Evolutionary conservation across 1,140 invertebrate genomes (phyloP), one percentile per base, ranked within the genome.

Genomic region (Drosophila gunungcola): DNA sequence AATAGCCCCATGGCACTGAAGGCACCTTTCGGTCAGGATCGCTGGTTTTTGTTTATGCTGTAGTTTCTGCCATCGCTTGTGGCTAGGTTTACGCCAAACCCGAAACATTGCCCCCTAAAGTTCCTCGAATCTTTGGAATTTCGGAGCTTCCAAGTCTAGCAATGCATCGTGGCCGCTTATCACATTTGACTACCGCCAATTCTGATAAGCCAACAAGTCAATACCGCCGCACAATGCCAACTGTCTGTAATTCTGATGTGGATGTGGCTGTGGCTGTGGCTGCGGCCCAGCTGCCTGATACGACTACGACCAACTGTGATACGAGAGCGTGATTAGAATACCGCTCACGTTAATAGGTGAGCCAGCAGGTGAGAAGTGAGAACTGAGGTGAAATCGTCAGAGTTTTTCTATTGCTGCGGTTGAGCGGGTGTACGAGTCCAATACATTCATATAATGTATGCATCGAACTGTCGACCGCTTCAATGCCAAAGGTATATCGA

Each of bases 131-230:
- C 9, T 38, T 7, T 21, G 0, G 34, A 27, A 75, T 63, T 45
- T 27, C 32, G 49, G 64, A 16, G 55, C 67, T 75, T 49, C 45
- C 48, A 36, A 42, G 16, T 43, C 27, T 48, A 80, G 43, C 29
- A 46, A 49, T 64, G 77, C 80, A 83, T 78, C 69, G 60, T 61
- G 68, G 61, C 52, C 12, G 57, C 79, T 86, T 86, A 86, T 88
- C 83, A 41, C 42, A 29, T 42, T 49, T 49, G 39, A 27, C 46
- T 12, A 45, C 80, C 56, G 68, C 46, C 57, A 55, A 81, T 65
- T 65, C 61, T 78, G 77, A 77, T 82, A 78, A 75, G 74, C 82
- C 69, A 75, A 86, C 83, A 82, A 80, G 63, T 63, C 73, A 84
- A 85, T 80, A 68, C 25, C 63, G 72, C 62, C 43, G 60, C 73